phyloP scores from a whole-genome alignment of 2,888 invertebrate species.

The Drosophila birchii region DNA sequence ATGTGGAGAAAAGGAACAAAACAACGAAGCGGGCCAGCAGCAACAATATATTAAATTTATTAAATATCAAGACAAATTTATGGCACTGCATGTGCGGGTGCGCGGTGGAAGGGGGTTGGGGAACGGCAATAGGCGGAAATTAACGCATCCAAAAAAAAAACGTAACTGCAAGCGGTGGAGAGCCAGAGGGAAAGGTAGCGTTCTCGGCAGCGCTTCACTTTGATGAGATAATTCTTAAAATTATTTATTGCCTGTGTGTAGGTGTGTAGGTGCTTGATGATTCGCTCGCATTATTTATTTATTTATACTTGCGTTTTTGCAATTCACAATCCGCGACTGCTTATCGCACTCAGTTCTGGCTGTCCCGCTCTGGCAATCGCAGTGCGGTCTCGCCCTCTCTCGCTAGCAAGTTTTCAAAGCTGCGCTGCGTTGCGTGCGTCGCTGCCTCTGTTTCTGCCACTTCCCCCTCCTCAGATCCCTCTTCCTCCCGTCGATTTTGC shows the following conservation, averaged over 20 bases:
- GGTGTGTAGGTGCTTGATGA: conserved; percentile 3
- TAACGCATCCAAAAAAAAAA: conserved; percentile 27
- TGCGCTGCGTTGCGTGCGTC: conserved; percentile 46
- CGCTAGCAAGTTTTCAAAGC: conserved; percentile 34
- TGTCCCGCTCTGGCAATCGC: conserved; percentile 19
- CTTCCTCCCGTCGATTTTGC: conserved; percentile 41
- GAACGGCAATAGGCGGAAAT: conserved; percentile 26
- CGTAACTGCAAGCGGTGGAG: conserved; percentile 5
- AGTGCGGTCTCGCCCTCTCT: not conserved
- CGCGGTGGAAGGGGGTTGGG: not conserved
- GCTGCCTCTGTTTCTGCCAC: conserved; percentile 15
- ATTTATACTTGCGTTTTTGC: conserved; percentile 67
- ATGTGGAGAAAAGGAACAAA: not conserved
- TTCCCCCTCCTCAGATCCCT: conserved; percentile 1
- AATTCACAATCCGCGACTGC: conserved; percentile 59
- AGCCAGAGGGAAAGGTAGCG: conserved; percentile 6
- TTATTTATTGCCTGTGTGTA: conserved; percentile 24
- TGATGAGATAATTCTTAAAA: conserved; percentile 73
- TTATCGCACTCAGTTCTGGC: conserved; percentile 21
- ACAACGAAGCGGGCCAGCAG: not conserved
- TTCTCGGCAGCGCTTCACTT: conserved; percentile 29
- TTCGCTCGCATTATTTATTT: conserved; percentile 57
- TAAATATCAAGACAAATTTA: conserved; percentile 16
- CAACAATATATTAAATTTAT: conserved; percentile 29
- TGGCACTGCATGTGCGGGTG: conserved; percentile 1